Evolutionary conservation across 2,888 invertebrate genomes (phyloP).

Genomic region (Dryomyza anilis): DNA sequence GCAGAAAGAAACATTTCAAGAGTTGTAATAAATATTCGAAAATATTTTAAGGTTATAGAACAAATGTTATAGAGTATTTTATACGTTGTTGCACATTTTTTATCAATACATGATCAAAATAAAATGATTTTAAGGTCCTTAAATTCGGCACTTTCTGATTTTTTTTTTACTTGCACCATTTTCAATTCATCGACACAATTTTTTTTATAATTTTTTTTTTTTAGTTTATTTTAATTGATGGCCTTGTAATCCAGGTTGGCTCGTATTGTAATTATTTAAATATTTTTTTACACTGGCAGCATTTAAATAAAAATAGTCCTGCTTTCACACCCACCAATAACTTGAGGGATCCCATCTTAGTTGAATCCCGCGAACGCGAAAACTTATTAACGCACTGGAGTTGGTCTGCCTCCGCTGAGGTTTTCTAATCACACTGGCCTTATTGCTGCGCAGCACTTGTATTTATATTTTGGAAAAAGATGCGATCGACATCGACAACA

Average conservation of each 20-base stretch:
- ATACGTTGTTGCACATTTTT: no score
- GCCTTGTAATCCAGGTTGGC: no score
- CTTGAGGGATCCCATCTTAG: constrained; percentile 61
- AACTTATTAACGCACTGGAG: constrained; percentile 48
- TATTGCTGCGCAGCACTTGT: constrained; percentile 57
- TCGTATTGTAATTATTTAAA: no score
- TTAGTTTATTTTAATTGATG: no score
- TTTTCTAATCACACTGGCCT: constrained; percentile 60
- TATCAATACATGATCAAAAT: no score
- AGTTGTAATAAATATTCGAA: no score
- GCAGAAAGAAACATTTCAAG: not conserved
- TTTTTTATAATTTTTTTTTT: not conserved
- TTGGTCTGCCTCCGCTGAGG: constrained; percentile 56
- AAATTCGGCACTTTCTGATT: no score
- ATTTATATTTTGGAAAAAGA: constrained; percentile 60
- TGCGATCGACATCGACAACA: constrained; percentile 10
- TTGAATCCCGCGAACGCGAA: constrained; percentile 55
- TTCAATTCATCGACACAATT: not conserved
- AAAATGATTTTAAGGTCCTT: no score
- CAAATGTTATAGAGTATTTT: no score
- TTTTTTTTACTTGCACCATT: no score
- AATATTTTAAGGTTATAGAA: not conserved
- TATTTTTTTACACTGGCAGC: no score
- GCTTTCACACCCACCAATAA: constrained; percentile 62
- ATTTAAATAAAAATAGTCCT: no score